A percentile compares a stretch with the other conserved stretches of the same genome.
phyloP scores from a whole-genome alignment of 2,888 invertebrate species.

The Leucoma salicis region DNA sequence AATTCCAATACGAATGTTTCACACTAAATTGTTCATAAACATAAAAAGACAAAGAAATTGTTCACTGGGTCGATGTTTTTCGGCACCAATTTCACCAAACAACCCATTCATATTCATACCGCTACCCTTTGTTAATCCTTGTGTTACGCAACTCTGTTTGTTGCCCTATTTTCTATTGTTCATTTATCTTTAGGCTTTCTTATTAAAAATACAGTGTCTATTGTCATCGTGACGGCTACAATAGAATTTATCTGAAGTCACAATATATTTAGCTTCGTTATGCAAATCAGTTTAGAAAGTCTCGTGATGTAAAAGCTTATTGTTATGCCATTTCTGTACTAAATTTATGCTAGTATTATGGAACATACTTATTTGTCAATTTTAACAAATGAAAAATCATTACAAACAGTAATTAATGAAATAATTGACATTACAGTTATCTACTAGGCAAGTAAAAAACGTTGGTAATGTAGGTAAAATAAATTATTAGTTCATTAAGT shows the following conservation, averaged over 20 bases:
- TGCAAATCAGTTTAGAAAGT: constrained; percentile 9
- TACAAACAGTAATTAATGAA: too few relatives aligned
- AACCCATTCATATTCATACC: constrained; percentile 76
- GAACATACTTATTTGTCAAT: too few relatives aligned
- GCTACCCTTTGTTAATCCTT: constrained; percentile 71
- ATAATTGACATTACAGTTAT: too few relatives aligned
- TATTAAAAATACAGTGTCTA: constrained; percentile 24
- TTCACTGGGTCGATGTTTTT: constrained; percentile 40
- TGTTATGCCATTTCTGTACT: too few relatives aligned
- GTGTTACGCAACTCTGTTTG: constrained; percentile 64
- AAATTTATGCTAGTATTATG: too few relatives aligned
- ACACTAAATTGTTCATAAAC: constrained; percentile 22
- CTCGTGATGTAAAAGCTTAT: too few relatives aligned
- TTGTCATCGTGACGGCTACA: constrained; percentile 27
- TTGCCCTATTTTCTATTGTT: constrained; percentile 61
- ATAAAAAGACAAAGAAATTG: constrained; percentile 36
- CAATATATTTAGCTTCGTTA: constrained; percentile 19
- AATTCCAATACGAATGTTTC: constrained; percentile 21
- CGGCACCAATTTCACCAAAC: constrained; percentile 67
- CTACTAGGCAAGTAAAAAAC: too few relatives aligned
- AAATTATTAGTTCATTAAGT: too few relatives aligned
- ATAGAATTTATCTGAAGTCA: constrained; percentile 29
- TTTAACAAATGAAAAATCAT: too few relatives aligned
- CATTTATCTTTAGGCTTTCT: constrained; percentile 43
- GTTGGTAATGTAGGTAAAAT: too few relatives aligned